Evolutionary conservation across 2,888 invertebrate species (phyloP).

Genomic region (Icerya purchasi): DNA sequence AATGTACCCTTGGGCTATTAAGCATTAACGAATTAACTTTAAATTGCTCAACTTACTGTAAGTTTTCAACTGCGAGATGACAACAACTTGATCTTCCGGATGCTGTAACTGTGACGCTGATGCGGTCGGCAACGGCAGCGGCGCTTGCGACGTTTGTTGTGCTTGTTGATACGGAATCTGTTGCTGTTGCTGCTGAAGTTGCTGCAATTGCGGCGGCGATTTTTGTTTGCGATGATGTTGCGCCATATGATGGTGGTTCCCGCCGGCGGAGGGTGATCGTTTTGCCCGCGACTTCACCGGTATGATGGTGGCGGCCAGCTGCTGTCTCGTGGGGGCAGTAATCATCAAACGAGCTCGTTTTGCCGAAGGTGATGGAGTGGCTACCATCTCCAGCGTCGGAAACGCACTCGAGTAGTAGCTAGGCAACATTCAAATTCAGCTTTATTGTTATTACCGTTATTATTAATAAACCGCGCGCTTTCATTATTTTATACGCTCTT

Average conservation of each 20-base stretch:
- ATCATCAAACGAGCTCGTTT: constrained; percentile 12
- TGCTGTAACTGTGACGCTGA: neutral
- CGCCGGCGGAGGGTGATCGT: constrained; percentile 7
- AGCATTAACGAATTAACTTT: neutral
- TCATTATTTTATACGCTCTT: no score
- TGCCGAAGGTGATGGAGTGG: constrained; percentile 9
- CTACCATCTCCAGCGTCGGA: constrained; percentile 5
- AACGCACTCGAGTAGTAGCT: constrained; percentile 10
- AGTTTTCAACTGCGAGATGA: constrained; percentile 37
- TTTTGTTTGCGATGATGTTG: neutral
- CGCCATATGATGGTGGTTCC: neutral
- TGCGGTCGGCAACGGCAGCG: neutral
- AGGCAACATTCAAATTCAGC: neutral
- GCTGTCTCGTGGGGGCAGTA: constrained; percentile 8
- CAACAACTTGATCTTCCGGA: constrained; percentile 17
- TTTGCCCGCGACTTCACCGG: constrained; percentile 8
- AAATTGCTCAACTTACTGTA: constrained; percentile 29
- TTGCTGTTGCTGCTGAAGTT: constrained; percentile 3
- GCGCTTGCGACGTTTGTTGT: neutral
- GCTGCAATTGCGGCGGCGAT: constrained; percentile 4
- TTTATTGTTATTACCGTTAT: neutral
- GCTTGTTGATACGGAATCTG: neutral
- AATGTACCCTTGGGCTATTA: neutral
- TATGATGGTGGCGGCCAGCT: constrained; percentile 2
- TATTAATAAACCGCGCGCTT: no score